phyloP scores from a whole-genome alignment of 2,113 vertebrate species.

The Cyphomyrus discorhynchus region DNA sequence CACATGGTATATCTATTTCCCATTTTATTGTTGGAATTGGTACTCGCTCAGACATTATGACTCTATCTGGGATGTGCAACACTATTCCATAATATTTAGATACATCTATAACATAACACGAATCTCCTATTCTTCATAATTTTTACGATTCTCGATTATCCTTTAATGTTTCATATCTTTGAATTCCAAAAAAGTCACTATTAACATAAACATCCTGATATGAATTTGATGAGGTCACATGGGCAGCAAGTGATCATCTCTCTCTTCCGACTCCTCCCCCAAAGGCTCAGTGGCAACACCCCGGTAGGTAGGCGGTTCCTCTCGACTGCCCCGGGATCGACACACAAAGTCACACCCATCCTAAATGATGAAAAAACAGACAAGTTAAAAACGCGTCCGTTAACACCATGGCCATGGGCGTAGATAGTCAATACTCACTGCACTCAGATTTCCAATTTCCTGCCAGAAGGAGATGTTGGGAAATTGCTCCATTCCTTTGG shows the following conservation, averaged over 20 bases:
- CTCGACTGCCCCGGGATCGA: constrained; percentile 69
- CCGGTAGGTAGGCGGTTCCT: constrained; percentile 68
- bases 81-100: neutral
- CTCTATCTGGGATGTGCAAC: neutral
- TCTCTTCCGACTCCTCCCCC: constrained; percentile 83
- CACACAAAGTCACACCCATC: constrained; percentile 96
- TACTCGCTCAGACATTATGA: neutral
- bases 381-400: neutral
- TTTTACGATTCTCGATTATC: neutral
- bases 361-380: constrained; percentile 46
- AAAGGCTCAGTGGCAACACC: constrained; percentile 74
- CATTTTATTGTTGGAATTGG: neutral
- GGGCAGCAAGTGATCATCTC: constrained; percentile 90
- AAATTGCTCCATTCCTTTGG: constrained; percentile 93
- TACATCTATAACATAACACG: neutral
- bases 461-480: constrained; percentile 90
- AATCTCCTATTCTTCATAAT: neutral
- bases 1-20: neutral
- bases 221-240: constrained; percentile 65
- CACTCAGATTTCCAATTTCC: constrained; percentile 84
- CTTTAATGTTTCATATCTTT: neutral
- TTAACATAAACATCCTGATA: constrained; percentile 22
- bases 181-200: constrained; percentile 25
- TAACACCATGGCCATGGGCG: neutral
- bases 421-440: constrained; percentile 62